phyloP scores from a whole-genome alignment of 2,888 invertebrate genomes.

The Xestobium rufovillosum region DNA sequence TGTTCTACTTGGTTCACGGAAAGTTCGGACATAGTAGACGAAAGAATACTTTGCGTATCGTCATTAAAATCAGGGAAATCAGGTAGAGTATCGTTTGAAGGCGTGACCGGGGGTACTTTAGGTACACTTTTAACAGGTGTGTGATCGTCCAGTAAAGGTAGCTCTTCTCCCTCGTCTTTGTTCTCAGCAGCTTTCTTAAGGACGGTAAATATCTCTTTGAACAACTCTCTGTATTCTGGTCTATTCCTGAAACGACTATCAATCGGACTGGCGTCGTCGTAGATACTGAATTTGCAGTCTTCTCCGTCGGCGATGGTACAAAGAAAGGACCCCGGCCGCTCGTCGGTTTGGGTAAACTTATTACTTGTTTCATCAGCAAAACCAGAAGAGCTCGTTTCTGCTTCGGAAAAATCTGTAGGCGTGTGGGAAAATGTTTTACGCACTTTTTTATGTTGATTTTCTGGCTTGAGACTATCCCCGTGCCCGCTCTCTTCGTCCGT shows the following conservation, averaged over 20 bases:
- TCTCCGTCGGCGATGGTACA: conserved; percentile 81
- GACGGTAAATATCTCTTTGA: conserved; percentile 77
- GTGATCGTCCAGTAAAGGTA: conserved; percentile 63
- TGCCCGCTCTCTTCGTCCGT: conserved; percentile 59
- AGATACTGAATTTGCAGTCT: conserved; percentile 79
- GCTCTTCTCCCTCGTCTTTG: conserved; percentile 70
- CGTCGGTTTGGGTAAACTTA: conserved; percentile 76
- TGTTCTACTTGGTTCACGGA: conserved; percentile 63
- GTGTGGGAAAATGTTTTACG: conserved; percentile 60
- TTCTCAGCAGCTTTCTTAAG: conserved; percentile 77
- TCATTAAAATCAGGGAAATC: conserved; percentile 53
- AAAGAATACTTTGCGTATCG: conserved; percentile 66
- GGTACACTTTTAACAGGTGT: conserved; percentile 39
- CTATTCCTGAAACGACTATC: conserved; percentile 75
- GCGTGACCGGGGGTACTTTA: conserved; percentile 62
- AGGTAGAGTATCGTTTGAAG: conserved; percentile 57
- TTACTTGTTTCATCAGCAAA: conserved; percentile 79
- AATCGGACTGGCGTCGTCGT: conserved; percentile 67
- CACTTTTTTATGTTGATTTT: conserved; percentile 45
- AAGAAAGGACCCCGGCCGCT: conserved; percentile 69
- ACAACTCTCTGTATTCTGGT: conserved; percentile 72
- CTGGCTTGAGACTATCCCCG: conserved; percentile 42
- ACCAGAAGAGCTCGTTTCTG: conserved; percentile 78
- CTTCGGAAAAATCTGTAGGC: conserved; percentile 76
- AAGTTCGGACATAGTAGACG: conserved; percentile 66